Percentiles rank a stretch among this genome's conserved stretches.
phyloP scores from a whole-genome alignment of 2,113 vertebrate species.

The Phoxinus phoxinus region DNA sequence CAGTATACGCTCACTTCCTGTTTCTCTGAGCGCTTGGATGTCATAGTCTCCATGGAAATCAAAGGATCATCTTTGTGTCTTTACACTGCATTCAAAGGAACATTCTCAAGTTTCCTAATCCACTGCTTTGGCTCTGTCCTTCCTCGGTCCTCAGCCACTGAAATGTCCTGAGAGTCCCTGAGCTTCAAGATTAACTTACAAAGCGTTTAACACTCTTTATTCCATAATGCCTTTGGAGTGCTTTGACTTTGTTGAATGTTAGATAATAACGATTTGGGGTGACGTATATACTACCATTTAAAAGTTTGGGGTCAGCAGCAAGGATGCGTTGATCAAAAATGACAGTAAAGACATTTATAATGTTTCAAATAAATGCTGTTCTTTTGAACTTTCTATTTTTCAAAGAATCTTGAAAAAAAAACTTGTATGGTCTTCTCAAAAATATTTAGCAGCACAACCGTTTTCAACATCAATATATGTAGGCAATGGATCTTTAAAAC shows the following conservation, averaged over 20 bases:
- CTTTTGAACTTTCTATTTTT: background rate
- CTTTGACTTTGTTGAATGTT: conserved; percentile 63
- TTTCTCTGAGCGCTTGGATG: conserved; percentile 18
- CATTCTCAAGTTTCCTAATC: conserved; percentile 10
- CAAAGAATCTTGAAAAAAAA: background rate
- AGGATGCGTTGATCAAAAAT: background rate
- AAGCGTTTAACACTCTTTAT: conserved; percentile 62
- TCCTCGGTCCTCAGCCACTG: background rate
- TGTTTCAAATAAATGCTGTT: background rate
- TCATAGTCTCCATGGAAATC: conserved; percentile 20
- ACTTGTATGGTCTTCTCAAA: too few relatives aligned
- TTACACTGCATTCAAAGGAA: conserved; percentile 13
- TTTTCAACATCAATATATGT: background rate
- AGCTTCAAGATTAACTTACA: conserved; percentile 65
- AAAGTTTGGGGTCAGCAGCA: background rate
- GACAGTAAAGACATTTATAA: background rate
- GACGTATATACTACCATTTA: conserved; percentile 23
- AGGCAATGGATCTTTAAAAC: background rate
- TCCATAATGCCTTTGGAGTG: conserved; percentile 52
- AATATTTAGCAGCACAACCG: background rate
- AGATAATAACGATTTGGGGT: conserved; percentile 57
- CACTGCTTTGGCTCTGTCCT: conserved; percentile 19
- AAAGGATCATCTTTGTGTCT: conserved; percentile 17
- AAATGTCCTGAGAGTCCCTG: conserved; percentile 46
- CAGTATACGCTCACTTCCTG: conserved; percentile 42